Base-by-base conservation (phyloP, 2,888 invertebrate genomes). In the Onthophagus sagittarius region DNA sequence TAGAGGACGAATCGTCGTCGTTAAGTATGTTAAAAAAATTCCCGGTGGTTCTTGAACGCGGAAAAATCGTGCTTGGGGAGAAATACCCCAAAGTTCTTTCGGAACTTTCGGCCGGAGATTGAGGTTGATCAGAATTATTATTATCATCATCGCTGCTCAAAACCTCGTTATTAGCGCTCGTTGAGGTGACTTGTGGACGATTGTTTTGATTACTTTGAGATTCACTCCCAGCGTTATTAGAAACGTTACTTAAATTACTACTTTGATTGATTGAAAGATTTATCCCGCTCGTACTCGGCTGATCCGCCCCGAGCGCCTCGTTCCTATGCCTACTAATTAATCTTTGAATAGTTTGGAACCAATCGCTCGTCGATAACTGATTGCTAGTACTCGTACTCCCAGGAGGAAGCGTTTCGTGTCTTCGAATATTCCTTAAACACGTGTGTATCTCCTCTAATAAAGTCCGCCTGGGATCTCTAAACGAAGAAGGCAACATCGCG, bases 401-500 rank as follows among this genome's bases (percentile, higher is more conserved):
- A 0, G 31, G 13, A 1, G 69, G 71, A 14, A 39, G 31, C 14
- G 71, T 65, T 15, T 71, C 72, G 65, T 76, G 78, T 15, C 79
- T 75, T 4, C 78, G 75, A 67, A 79, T 78, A 63, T 77, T 80
- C 15, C 78, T 72, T 5, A 80, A 73, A 63, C 78, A 78, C 62
- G 75, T 79, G 62, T 78, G 76, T 53, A 80, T 80, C 71, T 79
- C 78, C 13, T 78, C 78, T 2, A 80, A 53, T 15, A 80, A 73
- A 62, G 76, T 76, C 39, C 78, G 75, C 14, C 80, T 74, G 69
- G 78, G 78, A 69, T 76, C 76, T 9, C 76, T 82, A 77, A 77
- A 81, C 73, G 73, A 81, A 75, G 65, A 77, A 3, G 83, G 82
- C 72, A 83, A 75, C 78, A 84, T 79, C 0, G 82, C 82, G 71